Evolutionary conservation across 2,113 vertebrate species (phyloP).

Genomic region (Nothocercus julius): DNA sequence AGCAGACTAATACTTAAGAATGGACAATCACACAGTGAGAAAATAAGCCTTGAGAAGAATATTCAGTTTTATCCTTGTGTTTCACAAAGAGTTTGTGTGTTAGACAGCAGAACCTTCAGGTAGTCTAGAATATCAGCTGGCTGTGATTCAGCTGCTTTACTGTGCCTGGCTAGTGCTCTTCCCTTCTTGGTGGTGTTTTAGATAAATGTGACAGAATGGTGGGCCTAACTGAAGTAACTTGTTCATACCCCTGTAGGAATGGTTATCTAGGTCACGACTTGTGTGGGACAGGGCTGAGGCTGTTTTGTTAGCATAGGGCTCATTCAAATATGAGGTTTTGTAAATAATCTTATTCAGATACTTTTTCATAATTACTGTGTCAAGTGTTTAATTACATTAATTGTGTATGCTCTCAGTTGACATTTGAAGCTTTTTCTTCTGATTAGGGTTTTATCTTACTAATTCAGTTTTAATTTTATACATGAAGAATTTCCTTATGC

Average conservation of each 20-base stretch:
- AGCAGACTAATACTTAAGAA: background rate
- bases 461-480: background rate
- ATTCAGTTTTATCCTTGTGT: fast-evolving
- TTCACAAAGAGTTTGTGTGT: background rate
- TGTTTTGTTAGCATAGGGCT: background rate
- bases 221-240: background rate
- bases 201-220: background rate
- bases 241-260: background rate
- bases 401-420: background rate
- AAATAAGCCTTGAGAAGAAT: slow-evolving; percentile 17
- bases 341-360: background rate
- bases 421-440: background rate
- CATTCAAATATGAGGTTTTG: background rate
- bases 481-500: background rate
- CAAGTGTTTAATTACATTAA: background rate
- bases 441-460: background rate
- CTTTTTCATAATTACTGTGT: background rate
- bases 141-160: background rate
- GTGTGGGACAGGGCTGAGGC: background rate
- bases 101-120: background rate
- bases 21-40: background rate
- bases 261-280: background rate
- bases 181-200: background rate
- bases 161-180: background rate
- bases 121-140: background rate